Base-by-base conservation (phyloP, 2,797 vertebrate species). In the Danio choprae region DNA sequence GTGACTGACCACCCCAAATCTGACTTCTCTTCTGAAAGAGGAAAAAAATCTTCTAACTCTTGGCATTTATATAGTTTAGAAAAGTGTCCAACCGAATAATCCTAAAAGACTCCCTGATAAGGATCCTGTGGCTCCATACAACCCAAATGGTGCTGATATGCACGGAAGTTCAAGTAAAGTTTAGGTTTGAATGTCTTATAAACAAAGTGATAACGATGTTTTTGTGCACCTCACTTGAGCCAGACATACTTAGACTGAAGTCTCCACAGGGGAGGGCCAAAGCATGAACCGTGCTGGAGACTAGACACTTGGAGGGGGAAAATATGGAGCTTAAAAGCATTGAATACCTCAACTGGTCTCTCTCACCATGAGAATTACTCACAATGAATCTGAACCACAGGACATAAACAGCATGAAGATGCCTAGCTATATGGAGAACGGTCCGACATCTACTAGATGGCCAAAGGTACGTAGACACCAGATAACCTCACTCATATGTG, bases 151-250 rank as follows among this genome's bases (percentile, higher is more conserved):
- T 60, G 62, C 59, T 69, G 58, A 75, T 84, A 74, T 46, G 51
- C 65, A 74, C 18, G 22, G 64, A 55, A 71, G 69, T 48, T 68
- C 69, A 75, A 74, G 51, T 72, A 43, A 70, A 82, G 60, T 81
- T 83, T 72, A 67, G 68, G 18, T 58, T 60, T 63, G 15, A 20
- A 20, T 59, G 69, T 72, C 38, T 56, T 76, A 53, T 86, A 82
- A 85, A 86, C 77, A 82, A 70, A 55, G 58, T 53, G 80, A 74
- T 80, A 70, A 85, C 70, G 77, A 81, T 79, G 65, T 65, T 84
- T 80, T 80, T 74, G 59, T 44, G 69, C 75, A 83, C 75, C 70
- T 59, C n/a, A 11, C 20, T 58, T 13, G 51, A 58, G 22, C 53
- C 56, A 79, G 44, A 82, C 60, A 80, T 77, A 40, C 65, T 68